Evolutionary conservation across 2,113 vertebrate genomes (phyloP).

Genomic region (Erythrolamprus reginae): DNA sequence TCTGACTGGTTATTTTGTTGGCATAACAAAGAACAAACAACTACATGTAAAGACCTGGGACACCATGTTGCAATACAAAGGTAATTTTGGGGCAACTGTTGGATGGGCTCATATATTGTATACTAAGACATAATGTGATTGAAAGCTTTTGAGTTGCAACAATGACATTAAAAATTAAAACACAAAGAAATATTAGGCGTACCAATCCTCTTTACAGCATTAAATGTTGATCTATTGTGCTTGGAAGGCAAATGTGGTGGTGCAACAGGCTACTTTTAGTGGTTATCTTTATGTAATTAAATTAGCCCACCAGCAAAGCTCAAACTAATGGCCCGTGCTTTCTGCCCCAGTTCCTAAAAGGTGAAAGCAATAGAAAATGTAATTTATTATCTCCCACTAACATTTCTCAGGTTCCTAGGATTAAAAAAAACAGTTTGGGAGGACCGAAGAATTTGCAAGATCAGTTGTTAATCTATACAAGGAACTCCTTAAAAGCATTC

Average conservation of each 20-base stretch:
- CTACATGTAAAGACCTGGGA: too few relatives aligned
- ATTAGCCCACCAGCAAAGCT: not conserved
- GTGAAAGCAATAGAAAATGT: not conserved
- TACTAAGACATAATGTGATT: not conserved
- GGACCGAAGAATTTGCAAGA: slow-evolving; percentile 16
- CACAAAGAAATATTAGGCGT: not conserved
- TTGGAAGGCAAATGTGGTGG: not conserved
- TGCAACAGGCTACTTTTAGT: not conserved
- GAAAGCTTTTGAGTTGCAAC: not conserved
- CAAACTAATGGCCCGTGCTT: not conserved
- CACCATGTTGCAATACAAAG: not conserved
- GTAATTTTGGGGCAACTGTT: not conserved
- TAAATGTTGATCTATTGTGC: not conserved
- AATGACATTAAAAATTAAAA: not conserved
- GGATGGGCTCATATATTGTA: not conserved
- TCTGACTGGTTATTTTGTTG: not conserved
- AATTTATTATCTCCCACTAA: not conserved
- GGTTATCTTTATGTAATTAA: not conserved
- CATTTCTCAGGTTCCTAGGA: not conserved
- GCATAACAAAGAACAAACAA: not conserved
- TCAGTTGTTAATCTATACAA: not conserved
- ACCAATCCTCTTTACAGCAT: not conserved
- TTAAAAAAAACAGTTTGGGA: not conserved
- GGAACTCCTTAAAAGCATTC: slow-evolving; percentile 35
- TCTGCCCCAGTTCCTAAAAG: not conserved